phyloP scores from a whole-genome alignment of 2,113 vertebrate species.

The Leuciscus idus region DNA sequence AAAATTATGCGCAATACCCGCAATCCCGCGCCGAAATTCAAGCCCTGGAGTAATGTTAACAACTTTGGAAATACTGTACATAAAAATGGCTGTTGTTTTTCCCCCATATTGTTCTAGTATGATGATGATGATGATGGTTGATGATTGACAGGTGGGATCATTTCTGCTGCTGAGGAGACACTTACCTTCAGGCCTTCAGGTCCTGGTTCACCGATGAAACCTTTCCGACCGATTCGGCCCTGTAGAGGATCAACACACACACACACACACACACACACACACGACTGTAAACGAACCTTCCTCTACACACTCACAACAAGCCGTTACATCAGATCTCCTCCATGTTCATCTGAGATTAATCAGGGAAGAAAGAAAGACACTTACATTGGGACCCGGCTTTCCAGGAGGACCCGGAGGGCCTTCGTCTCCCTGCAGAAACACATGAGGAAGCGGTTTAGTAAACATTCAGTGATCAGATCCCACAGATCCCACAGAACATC shows the following conservation, averaged over 20 bases:
- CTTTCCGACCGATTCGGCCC: conserved; percentile 91
- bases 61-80: background rate
- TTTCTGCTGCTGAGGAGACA: background rate
- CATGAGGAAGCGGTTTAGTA: conserved; percentile 35
- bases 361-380: conserved; percentile 58
- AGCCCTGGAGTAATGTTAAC: background rate
- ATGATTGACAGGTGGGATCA: background rate
- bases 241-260: conserved; percentile 61
- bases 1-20: too few species aligned
- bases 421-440: conserved; percentile 86
- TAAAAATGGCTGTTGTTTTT: background rate
- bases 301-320: background rate
- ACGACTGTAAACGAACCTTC: background rate
- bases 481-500: conserved; percentile 7
- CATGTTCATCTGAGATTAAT: too few species aligned
- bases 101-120: background rate
- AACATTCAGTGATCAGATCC: background rate
- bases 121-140: background rate
- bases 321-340: too few species aligned
- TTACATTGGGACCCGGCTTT: conserved; percentile 83
- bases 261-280: conserved; percentile 30
- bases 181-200: conserved; percentile 85
- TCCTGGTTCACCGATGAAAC: conserved; percentile 85
- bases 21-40: too few species aligned
- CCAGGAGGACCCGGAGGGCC: conserved; percentile 87